Evolutionary conservation across 2,113 vertebrate genomes (phyloP).

Genomic region (Cyprinodon variegatus): DNA sequence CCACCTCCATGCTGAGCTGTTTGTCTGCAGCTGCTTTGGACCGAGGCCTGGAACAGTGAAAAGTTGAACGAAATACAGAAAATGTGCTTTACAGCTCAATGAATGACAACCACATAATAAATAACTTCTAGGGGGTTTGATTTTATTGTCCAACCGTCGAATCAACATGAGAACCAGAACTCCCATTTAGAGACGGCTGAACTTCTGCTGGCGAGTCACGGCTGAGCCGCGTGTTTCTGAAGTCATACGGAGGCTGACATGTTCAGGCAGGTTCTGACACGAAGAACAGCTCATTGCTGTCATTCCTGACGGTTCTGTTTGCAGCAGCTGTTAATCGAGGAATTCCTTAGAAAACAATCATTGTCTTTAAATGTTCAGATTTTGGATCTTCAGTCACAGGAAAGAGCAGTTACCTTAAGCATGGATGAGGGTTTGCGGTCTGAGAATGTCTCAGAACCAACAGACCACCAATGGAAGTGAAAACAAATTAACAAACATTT

Average conservation of each 20-base stretch:
- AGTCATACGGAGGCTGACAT: neutral
- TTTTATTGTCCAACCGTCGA: neutral
- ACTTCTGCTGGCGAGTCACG: neutral
- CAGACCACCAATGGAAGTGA: neutral
- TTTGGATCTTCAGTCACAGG: neutral
- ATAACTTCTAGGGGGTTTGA: neutral
- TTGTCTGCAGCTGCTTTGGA: too few relatives aligned
- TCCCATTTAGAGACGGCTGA: neutral
- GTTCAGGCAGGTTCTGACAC: conserved; percentile 53
- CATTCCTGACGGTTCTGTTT: conserved; percentile 35
- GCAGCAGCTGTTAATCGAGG: neutral
- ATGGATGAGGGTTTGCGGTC: neutral
- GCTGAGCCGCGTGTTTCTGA: neutral
- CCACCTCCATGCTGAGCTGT: too few relatives aligned
- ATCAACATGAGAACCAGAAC: neutral
- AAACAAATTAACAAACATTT: neutral
- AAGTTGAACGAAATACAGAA: too few relatives aligned
- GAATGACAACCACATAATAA: neutral
- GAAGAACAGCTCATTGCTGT: conserved; percentile 45
- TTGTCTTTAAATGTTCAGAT: neutral
- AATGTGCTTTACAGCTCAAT: too few relatives aligned
- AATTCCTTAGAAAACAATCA: neutral
- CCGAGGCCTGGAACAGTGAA: too few relatives aligned
- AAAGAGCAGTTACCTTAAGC: too few relatives aligned
- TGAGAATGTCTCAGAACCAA: neutral